Evolutionary conservation across 2,113 vertebrate genomes (phyloP), one percentile per base, ranked within the genome.

Genomic region (Ovis canadensis): DNA sequence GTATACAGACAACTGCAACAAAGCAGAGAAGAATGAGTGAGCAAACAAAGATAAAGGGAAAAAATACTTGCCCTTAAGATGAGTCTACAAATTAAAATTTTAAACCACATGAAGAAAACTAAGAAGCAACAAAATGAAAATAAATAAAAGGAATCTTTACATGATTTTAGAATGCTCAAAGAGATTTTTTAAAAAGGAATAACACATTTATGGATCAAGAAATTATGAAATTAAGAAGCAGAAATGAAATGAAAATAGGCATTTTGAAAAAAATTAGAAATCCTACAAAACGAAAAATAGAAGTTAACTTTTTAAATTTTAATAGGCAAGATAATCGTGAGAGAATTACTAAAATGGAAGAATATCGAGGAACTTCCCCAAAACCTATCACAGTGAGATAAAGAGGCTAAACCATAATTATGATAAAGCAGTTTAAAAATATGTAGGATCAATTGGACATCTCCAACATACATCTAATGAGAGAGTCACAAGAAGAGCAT

Each of bases 351-450:
- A 95, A 86, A 86, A 48, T 91, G 25, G 5, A 80, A 91, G 21
- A 74, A 13, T 88, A 59, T 11, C 40, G 2, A 92, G 50, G 33
- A 95, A 91, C 87, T 93, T 93, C 52, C 2, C 14, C 5, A 91
- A 57, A 93, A 84, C 50, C 43, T 50, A 40, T 91, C 74, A 62
- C 10, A 91, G 29, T 91, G 23, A 83, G 29, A 84, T 83, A 83
- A 81, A 83, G 29, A 82, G 1, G 17, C 82, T 45, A 81, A 93
- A 96, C 52, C 27, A 83, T 48, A 57, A 93, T 36, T 81, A 81
- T 81, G 82, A 40, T 86, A 96, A 89, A 95, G 29, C 27, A 96
- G n/a, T 59, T 83, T 25, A 74, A 92, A 92, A 95, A 64, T 54
- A 91, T 16, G 2, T 21, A 90, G 13, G 10, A 14, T 93, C 36